These are phyloP conservation scores for Keiferia lycopersicella DNA, from an alignment of 2,888 invertebrate genomes.

Conservation along the genomic window DNA sequence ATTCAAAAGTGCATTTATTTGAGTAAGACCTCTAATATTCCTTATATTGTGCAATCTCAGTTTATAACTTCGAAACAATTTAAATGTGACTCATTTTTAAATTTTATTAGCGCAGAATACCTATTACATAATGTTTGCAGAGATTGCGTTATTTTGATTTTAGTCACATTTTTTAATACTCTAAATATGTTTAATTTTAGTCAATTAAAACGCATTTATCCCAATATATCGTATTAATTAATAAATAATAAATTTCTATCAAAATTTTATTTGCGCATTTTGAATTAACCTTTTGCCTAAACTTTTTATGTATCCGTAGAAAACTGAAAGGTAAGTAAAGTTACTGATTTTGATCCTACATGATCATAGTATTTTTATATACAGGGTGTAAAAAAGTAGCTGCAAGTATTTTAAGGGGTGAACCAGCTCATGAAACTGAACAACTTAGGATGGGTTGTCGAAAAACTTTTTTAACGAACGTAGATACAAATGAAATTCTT, in stretches of 20 bases:
- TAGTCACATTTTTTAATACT: conserved; percentile 12
- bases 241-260: conserved; percentile 2
- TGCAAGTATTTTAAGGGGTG: no score
- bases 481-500: no score
- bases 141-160: neutral
- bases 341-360: neutral
- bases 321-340: no score
- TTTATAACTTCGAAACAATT: neutral
- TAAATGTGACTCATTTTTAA: neutral
- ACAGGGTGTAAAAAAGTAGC: no score
- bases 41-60: conserved; percentile 11
- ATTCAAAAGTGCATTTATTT: conserved; percentile 15
- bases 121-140: neutral
- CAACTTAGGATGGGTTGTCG: no score
- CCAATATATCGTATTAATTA: conserved; percentile 35
- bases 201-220: conserved; percentile 43
- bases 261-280: no score
- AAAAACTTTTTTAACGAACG: no score
- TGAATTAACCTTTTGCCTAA: no score
- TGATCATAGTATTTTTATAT: no score
- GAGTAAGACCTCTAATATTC: neutral
- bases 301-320: neutral
- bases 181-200: conserved; percentile 20
- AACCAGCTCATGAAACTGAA: no score
- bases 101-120: neutral